Percentiles rank a stretch among this genome's conserved stretches.
Evolutionary conservation across 2,797 vertebrate species (phyloP).

Genomic region (Epinephelus malabaricus): DNA sequence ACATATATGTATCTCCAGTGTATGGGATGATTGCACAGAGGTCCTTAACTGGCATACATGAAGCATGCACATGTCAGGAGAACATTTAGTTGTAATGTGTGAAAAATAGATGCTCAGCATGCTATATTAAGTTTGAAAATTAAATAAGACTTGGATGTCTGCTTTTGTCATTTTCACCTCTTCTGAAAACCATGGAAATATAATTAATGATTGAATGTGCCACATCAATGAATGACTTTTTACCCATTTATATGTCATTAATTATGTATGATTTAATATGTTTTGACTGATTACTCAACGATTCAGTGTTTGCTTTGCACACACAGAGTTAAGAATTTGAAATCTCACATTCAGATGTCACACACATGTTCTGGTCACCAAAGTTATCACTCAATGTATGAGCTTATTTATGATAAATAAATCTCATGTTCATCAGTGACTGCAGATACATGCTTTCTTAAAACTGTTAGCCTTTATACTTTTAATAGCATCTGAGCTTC

Average conservation of each 20-base stretch:
- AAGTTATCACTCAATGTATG: neutral
- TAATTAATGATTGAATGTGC: slow-evolving; percentile 6
- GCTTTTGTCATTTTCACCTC: slow-evolving; percentile 8
- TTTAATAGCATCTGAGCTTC: neutral
- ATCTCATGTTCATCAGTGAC: neutral
- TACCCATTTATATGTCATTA: slow-evolving; percentile 2
- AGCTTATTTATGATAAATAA: neutral
- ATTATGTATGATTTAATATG: slow-evolving; percentile 27
- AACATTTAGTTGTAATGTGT: neutral
- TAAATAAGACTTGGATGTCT: neutral
- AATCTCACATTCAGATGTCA: slow-evolving; percentile 1
- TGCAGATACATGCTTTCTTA: neutral
- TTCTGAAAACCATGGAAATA: neutral
- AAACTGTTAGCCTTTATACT: slow-evolving; percentile 6
- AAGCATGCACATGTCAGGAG: neutral
- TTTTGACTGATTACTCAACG: slow-evolving; percentile 26
- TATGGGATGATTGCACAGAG: neutral
- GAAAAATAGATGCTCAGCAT: neutral
- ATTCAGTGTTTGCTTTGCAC: slow-evolving; percentile 16
- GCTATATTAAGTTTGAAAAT: neutral
- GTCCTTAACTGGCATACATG: neutral
- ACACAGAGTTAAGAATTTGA: neutral
- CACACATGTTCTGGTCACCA: neutral
- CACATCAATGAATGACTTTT: neutral
- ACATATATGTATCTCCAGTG: no score